Base-by-base conservation (phyloP, 2,888 invertebrate species). In the Thymelicus lineola region DNA sequence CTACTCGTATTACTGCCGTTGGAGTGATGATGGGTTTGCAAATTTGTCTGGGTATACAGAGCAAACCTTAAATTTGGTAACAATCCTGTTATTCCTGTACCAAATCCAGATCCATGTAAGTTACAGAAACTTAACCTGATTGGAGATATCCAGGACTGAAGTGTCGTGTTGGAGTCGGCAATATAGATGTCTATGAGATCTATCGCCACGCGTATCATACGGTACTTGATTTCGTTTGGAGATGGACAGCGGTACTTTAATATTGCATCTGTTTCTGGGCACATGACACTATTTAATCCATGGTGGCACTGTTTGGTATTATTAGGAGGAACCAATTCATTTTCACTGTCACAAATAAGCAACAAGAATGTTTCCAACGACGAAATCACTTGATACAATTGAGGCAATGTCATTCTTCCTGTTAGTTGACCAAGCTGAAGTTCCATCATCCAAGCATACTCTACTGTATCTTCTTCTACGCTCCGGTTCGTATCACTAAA, bases 361-460 rank as follows among this genome's bases (percentile, higher is more conserved):
- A 98, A 94, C 36, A 98, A 86, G 72, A 99, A 96, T 0, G 98
- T 98, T 91, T 99, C 99, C 66, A 99, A 86, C 1, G 98, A 97
- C 28, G 97, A 97, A 14, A 98, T 94, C 9, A 99, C 95, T 82
- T 98, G 97, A 82, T 98, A 97, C 0, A 99, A 84, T 94, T 97
- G 99, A 0, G 98, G 97, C 36, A 97, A 94, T 0, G 98, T 98
- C 60, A 99, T 92, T 82, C 98, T 97, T 0, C 99, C 99, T 36
- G 97, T 97, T 15, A 99, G 89, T 86, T 99, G 98, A 0, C 99
- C 99, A 57, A 99, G 88, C 78, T 98, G 98, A 6, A 98, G 95
- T 87, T 99, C 99, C 79, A 99, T 96, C 79, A 99, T 94, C 99
- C 99, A 99, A 0, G 97, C 98, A 86, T 99, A 99, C 86, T 99